Conservation (phyloP, 2,797 vertebrate species). For the Bufotes viridis region DNA sequence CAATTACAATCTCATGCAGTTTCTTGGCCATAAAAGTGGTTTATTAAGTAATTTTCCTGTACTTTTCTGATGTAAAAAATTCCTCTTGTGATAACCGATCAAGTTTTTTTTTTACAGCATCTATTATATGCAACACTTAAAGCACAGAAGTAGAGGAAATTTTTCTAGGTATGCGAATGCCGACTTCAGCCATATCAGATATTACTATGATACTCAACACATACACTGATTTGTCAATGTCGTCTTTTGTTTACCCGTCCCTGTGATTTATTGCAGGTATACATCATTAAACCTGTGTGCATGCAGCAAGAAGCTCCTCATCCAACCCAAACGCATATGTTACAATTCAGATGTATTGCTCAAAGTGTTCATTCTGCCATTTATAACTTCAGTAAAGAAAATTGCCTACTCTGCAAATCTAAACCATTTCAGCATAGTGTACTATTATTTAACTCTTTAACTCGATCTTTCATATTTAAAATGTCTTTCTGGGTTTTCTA, state of each 20-base stretch:
- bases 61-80: slow-evolving; percentile 16
- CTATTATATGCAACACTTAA: background rate
- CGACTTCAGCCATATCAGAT: slow-evolving; percentile 8
- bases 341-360: background rate
- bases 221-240: slow-evolving; percentile 45
- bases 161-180: slow-evolving; percentile 23
- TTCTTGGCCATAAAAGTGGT: background rate
- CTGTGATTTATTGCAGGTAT: slow-evolving; percentile 50
- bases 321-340: slow-evolving; percentile 26
- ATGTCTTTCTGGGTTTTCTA: no score
- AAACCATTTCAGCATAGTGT: background rate
- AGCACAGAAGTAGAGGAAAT: slow-evolving; percentile 20
- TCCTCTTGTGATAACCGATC: background rate
- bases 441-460: background rate
- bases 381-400: slow-evolving; percentile 5
- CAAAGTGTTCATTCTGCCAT: background rate
- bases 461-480: background rate
- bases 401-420: background rate
- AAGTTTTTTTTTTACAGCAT: background rate
- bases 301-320: slow-evolving; percentile 20
- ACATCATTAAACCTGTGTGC: slow-evolving; percentile 45
- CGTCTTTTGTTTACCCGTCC: slow-evolving; percentile 29
- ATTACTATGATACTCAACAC: slow-evolving; percentile 25
- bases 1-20: slow-evolving; percentile 9
- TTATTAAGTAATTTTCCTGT: background rate